Percentiles rank a stretch among this genome's conserved stretches.
These are phyloP conservation scores for Peromyscus aztecus DNA, from an alignment of 2,797 vertebrate genomes.

Conservation along the genomic window DNA sequence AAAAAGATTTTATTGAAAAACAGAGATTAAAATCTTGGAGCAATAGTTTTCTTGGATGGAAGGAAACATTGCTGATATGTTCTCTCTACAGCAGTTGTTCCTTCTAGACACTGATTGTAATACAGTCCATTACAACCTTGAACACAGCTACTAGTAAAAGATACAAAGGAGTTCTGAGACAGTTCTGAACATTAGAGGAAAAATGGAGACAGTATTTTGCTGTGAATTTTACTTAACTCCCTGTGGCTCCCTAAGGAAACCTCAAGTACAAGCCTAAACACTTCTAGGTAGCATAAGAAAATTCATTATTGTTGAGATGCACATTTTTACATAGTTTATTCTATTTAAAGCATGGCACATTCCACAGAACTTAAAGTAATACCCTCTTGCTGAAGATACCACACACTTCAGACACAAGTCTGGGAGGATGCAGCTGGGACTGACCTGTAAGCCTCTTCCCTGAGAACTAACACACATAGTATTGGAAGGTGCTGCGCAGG, in stretches of 20 bases:
- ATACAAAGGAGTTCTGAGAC: not conserved
- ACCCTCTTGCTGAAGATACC: not conserved
- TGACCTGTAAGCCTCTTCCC: not conserved
- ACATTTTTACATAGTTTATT: not conserved
- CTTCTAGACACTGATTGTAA: not conserved
- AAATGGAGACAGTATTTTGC: not conserved
- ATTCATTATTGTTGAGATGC: not conserved
- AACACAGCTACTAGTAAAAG: not conserved
- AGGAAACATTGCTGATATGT: not conserved
- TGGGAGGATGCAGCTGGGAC: not conserved
- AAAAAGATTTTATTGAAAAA: not conserved
- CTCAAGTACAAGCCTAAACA: not conserved
- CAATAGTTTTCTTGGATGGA: not conserved
- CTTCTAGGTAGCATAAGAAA: not conserved
- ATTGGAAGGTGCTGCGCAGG: not conserved
- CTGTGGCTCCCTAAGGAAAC: not conserved
- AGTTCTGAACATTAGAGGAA: not conserved
- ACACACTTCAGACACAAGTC: not conserved
- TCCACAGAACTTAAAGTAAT: not conserved
- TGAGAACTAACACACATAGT: not conserved
- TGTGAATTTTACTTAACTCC: not conserved
- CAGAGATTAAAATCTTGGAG: not conserved
- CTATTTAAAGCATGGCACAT: not conserved
- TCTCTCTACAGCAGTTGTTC: not conserved
- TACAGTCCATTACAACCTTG: not conserved